A percentile compares a stretch with the other conserved stretches of the same genome.
phyloP scores from a whole-genome alignment of 2,113 vertebrate species.

The Boleophthalmus pectinirostris region DNA sequence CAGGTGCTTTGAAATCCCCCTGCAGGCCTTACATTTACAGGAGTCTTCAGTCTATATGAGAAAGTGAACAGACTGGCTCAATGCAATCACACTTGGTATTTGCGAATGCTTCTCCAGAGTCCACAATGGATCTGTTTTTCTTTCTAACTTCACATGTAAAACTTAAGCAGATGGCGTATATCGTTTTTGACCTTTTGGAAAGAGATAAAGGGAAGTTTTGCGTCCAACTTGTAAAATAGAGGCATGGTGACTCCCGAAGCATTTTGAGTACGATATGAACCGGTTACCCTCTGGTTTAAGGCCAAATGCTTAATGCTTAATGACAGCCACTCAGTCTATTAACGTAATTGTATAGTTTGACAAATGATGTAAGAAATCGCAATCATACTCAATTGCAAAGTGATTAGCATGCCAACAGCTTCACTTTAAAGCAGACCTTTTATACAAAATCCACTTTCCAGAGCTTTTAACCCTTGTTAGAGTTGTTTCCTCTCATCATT shows the following conservation, averaged over 20 bases:
- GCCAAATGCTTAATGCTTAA: too few relatives aligned
- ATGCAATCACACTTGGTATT: neutral
- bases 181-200: neutral
- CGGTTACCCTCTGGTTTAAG: too few relatives aligned
- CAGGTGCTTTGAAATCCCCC: conserved; percentile 4
- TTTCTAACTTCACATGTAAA: neutral
- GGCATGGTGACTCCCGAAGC: neutral
- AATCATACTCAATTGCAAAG: too few relatives aligned
- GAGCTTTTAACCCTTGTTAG: too few relatives aligned
- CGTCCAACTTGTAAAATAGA: neutral
- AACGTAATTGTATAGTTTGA: too few relatives aligned
- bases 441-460: too few relatives aligned
- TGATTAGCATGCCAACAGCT: too few relatives aligned
- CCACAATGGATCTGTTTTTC: neutral
- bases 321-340: too few relatives aligned
- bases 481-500: too few relatives aligned
- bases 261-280: too few relatives aligned
- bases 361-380: too few relatives aligned
- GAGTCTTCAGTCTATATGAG: neutral
- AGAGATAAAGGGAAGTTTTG: neutral
- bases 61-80: neutral
- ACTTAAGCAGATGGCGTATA: neutral
- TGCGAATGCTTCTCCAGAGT: neutral
- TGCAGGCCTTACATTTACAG: neutral
- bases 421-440: too few relatives aligned